A percentile compares a stretch with the other conserved stretches of the same genome.
phyloP scores from a whole-genome alignment of 2,888 invertebrate genomes.

The Trimorus sp. region DNA sequence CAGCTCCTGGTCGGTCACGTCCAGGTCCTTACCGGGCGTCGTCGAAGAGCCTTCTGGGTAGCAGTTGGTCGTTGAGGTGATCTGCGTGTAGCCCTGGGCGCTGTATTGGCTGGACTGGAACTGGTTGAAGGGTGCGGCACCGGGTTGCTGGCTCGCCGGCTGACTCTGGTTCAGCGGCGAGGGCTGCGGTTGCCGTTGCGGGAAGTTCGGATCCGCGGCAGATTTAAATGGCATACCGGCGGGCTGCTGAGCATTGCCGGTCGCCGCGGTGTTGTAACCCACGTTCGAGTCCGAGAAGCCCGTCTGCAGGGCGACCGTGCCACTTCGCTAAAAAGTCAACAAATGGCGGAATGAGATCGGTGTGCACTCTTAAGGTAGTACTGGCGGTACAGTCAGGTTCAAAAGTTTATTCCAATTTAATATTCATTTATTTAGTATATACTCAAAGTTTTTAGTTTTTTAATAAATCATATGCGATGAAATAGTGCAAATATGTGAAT shows the following conservation, averaged over 20 bases:
- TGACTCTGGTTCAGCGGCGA: slow-evolving; percentile 68
- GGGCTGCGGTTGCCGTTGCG: slow-evolving; percentile 72
- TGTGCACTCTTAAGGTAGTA: too few relatives aligned
- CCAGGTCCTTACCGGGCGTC: slow-evolving; percentile 79
- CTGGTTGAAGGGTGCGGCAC: slow-evolving; percentile 66
- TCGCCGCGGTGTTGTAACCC: slow-evolving; percentile 80
- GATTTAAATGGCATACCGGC: slow-evolving; percentile 83
- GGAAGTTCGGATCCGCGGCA: slow-evolving; percentile 79
- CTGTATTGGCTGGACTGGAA: slow-evolving; percentile 76
- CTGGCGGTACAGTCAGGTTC: too few relatives aligned
- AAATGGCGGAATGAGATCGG: not conserved
- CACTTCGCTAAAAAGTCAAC: slow-evolving; percentile 77
- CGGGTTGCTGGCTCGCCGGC: slow-evolving; percentile 62
- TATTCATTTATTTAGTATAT: too few relatives aligned
- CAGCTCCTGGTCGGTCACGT: slow-evolving; percentile 87
- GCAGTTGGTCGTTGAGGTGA: slow-evolving; percentile 79
- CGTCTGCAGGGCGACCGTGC: slow-evolving; percentile 81
- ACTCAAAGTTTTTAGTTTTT: too few relatives aligned
- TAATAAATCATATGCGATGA: too few relatives aligned
- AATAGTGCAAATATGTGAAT: too few relatives aligned
- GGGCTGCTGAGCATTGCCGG: slow-evolving; percentile 81
- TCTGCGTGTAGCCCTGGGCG: slow-evolving; percentile 80
- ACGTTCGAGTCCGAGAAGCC: slow-evolving; percentile 82
- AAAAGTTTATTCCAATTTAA: too few relatives aligned
- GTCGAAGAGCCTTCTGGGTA: slow-evolving; percentile 77